Evolutionary conservation across 2,888 invertebrate species (phyloP), one percentile per base, ranked within the genome.

Genomic region (Anaspis maculata): DNA sequence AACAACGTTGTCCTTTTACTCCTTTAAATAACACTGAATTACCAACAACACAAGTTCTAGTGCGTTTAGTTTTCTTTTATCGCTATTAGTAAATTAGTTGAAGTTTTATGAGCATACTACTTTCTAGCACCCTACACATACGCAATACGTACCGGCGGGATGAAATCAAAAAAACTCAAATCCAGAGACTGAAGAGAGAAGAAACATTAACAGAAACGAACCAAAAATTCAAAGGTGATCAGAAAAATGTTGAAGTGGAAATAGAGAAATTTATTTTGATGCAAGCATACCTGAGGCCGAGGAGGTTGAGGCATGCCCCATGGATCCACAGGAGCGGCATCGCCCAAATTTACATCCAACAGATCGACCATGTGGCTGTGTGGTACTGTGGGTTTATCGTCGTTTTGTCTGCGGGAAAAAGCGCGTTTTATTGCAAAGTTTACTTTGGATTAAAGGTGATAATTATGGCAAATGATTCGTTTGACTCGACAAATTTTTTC

Each of bases 341-440:
- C 36, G 7, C 79, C 78, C 54, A 88, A 70, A 62, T 76, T 82
- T 42, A 89, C 86, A 60, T 89, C 90, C 52, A 90, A 66, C 56
- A 90, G 69, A 68, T 90, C 90, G 39, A 89, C 71, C 65, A 90
- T 72, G 62, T 86, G 85, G 47, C 84, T 84, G n/a, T n/a, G n/a
- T n/a, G n/a, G n/a, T n/a, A n/a, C n/a, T n/a, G n/a, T n/a, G 1
- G 36, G 16, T 35, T 45, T 49, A 5, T 53, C 52, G 13, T 44
- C 42, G 15, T 33, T 40, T 13, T 55, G 50, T 54, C 67, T 67
- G 11, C 9, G n/a, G n/a, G n/a, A n/a, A n/a, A n/a, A n/a, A n/a
- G n/a, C n/a, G n/a, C n/a, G n/a, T n/a, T n/a, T n/a, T n/a, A n/a
- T n/a, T n/a, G n/a, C n/a, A n/a, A n/a, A n/a, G n/a, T n/a, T n/a